phyloP scores from a whole-genome alignment of 30 jellyfish, hydroid and myxozoan species.

The Turritopsis rubra region DNA sequence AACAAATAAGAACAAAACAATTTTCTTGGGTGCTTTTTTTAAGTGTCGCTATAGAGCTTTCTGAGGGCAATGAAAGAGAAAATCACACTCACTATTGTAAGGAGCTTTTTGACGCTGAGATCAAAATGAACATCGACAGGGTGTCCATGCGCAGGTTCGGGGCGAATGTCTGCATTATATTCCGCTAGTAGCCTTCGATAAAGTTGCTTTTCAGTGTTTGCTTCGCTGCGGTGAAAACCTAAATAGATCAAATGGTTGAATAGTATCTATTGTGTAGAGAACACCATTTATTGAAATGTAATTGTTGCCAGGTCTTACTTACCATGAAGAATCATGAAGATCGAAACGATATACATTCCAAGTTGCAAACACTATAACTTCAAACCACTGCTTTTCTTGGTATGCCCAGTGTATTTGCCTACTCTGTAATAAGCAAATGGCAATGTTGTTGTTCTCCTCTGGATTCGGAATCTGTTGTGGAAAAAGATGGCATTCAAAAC shows the following conservation, averaged over 20 bases:
- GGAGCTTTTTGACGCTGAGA: background rate
- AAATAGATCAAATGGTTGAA: background rate
- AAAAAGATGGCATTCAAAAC: too few relatives aligned
- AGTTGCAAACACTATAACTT: too few relatives aligned
- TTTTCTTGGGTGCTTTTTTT: background rate
- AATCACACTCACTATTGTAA: background rate
- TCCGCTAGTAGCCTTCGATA: background rate
- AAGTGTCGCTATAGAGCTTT: background rate
- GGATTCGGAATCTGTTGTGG: too few relatives aligned
- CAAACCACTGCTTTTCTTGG: background rate
- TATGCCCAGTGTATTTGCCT: background rate
- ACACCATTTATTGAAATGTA: background rate
- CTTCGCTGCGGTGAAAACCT: background rate
- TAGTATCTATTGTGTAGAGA: background rate
- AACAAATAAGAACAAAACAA: too few relatives aligned
- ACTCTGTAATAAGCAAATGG: too few relatives aligned
- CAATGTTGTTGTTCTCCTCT: too few relatives aligned
- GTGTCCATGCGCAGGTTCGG: conserved; percentile 4
- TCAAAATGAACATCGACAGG: conserved; percentile 6
- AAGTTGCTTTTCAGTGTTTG: background rate
- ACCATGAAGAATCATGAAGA: background rate
- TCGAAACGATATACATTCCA: background rate
- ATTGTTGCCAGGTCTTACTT: background rate
- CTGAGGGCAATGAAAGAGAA: background rate
- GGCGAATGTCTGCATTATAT: background rate